phyloP scores from a whole-genome alignment of 2,888 invertebrate species.

The Belgica antarctica region DNA sequence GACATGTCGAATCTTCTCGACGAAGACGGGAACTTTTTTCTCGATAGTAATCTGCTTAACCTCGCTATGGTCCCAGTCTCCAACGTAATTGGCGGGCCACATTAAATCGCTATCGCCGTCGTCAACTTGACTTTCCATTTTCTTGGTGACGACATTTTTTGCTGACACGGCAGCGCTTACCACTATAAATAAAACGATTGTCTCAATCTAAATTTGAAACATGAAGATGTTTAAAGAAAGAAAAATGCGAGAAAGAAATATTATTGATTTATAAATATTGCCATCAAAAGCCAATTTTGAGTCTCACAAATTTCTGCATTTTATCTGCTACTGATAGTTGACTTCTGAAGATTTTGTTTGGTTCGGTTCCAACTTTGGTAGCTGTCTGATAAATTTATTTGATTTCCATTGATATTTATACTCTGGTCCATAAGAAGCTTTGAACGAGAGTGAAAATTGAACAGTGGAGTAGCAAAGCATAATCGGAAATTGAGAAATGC shows the following conservation, averaged over 20 bases:
- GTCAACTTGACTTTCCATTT: neutral
- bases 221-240: neutral
- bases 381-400: slow-evolving; percentile 7
- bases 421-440: slow-evolving; percentile 1
- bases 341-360: neutral
- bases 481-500: neutral
- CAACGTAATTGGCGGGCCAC: neutral
- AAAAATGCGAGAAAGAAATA: neutral
- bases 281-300: neutral
- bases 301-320: slow-evolving; percentile 9
- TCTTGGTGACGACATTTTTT: slow-evolving; percentile 27
- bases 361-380: too few relatives aligned
- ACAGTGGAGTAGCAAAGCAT: neutral
- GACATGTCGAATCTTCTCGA: slow-evolving; percentile 38
- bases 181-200: slow-evolving; percentile 13
- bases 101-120: neutral
- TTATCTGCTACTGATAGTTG: neutral
- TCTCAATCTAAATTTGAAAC: neutral
- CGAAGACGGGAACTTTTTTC: slow-evolving; percentile 33
- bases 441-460: neutral
- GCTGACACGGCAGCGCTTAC: neutral
- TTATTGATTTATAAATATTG: neutral
- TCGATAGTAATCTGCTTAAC: slow-evolving; percentile 31
- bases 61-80: slow-evolving; percentile 31
- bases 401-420: slow-evolving; percentile 14